Evolutionary conservation across 2,113 vertebrate species (phyloP).

Genomic region (Crotophaga sulcirostris): DNA sequence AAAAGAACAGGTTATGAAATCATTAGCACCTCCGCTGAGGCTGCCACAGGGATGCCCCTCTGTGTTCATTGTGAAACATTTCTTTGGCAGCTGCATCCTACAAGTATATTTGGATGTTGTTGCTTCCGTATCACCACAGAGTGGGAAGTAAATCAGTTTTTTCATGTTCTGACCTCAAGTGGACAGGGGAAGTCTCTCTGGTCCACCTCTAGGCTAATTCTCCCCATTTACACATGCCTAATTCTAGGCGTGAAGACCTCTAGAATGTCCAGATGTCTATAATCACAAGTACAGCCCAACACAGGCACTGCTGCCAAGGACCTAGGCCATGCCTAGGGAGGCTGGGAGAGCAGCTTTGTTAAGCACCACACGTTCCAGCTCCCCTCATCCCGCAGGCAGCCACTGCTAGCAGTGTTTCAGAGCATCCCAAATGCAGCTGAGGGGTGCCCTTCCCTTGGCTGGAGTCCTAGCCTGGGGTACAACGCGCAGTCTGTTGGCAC

Average conservation of each 20-base stretch:
- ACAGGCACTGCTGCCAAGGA: background rate
- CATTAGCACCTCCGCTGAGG: constrained; percentile 28
- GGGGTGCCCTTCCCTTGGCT: background rate
- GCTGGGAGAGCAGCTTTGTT: background rate
- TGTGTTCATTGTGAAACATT: background rate
- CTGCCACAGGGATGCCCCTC: constrained; percentile 50
- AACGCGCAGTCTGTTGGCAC: background rate
- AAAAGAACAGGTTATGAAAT: constrained; percentile 51
- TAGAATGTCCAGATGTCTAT: background rate
- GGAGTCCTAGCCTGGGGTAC: background rate
- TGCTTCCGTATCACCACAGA: background rate
- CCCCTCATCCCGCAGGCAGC: background rate
- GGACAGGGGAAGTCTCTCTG: background rate
- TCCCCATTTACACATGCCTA: background rate
- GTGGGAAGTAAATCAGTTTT: background rate
- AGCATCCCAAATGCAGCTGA: background rate
- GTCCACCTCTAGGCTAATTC: background rate
- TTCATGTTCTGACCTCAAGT: background rate
- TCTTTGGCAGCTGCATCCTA: constrained; percentile 27
- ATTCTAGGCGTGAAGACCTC: background rate
- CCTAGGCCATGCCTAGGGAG: background rate
- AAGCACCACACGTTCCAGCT: background rate
- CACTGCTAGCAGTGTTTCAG: background rate
- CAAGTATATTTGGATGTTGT: background rate
- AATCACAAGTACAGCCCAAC: background rate